These are phyloP conservation scores for Lagodon rhomboides DNA, from an alignment of 2,797 vertebrate species.

Conservation along the genomic window DNA sequence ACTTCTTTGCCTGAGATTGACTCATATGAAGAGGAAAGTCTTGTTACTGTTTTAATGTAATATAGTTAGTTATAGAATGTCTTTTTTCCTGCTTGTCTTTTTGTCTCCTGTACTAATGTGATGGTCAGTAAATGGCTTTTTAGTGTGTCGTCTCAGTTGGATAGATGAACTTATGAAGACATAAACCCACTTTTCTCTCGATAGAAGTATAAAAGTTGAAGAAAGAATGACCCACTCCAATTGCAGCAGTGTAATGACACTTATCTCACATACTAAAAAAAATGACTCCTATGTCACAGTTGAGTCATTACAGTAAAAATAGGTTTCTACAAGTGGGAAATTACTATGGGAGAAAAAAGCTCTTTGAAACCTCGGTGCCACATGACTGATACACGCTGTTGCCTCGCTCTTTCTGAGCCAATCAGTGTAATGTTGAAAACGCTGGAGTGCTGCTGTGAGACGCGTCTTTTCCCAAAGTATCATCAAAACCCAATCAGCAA, in stretches of 20 bases:
- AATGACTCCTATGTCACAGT: slow-evolving; percentile 28
- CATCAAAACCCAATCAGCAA: slow-evolving; percentile 62
- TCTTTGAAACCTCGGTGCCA: slow-evolving; percentile 6
- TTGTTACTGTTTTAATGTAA: background rate
- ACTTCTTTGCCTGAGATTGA: background rate
- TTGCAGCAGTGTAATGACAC: slow-evolving; percentile 35
- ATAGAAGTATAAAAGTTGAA: background rate
- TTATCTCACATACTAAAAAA: slow-evolving; percentile 25
- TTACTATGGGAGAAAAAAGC: slow-evolving; percentile 29
- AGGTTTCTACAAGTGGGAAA: slow-evolving; percentile 33
- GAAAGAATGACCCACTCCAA: background rate
- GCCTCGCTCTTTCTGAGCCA: slow-evolving; percentile 45
- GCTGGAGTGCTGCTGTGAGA: slow-evolving; percentile 46
- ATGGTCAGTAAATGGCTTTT: background rate
- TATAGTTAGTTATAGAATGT: background rate
- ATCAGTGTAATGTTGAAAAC: slow-evolving; percentile 58
- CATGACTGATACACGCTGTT: slow-evolving; percentile 29
- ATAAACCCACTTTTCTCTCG: slow-evolving; percentile 5
- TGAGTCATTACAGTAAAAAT: slow-evolving; percentile 40
- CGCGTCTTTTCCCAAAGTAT: slow-evolving; percentile 42
- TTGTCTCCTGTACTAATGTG: background rate
- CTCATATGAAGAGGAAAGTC: background rate
- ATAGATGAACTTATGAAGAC: background rate
- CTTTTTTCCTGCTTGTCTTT: background rate
- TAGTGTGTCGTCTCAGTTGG: too few species aligned